These are phyloP conservation scores for Solea solea DNA, from an alignment of 2,113 vertebrate species.

Conservation along the genomic window DNA sequence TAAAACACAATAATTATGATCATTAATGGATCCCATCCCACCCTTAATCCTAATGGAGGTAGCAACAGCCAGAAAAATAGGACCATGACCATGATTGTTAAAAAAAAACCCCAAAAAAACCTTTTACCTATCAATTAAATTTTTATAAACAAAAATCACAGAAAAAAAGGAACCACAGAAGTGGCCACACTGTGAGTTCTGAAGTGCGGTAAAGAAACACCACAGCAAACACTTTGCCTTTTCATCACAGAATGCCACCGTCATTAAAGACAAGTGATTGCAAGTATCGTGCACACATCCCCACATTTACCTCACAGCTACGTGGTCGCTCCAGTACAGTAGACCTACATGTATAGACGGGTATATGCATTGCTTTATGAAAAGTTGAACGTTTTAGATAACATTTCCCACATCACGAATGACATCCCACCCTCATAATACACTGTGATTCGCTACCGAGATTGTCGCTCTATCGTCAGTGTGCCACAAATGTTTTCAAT, in stretches of 20 bases:
- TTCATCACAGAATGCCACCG: conserved; percentile 31
- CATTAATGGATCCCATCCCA: too few relatives aligned
- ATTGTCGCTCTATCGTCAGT: conserved; percentile 32
- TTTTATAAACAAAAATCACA: conserved; percentile 25
- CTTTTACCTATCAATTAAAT: neutral
- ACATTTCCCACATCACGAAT: neutral
- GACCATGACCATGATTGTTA: neutral
- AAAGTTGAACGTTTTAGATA: too few relatives aligned
- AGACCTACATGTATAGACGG: neutral
- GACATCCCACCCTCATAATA: neutral
- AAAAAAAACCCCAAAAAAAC: neutral
- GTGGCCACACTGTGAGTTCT: conserved; percentile 17
- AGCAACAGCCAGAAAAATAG: too few relatives aligned
- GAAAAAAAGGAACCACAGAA: conserved; percentile 31
- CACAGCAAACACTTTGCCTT: conserved; percentile 37
- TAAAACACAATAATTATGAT: too few relatives aligned
- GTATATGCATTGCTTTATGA: too few relatives aligned
- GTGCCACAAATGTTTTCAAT: conserved; percentile 56
- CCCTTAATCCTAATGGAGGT: too few relatives aligned
- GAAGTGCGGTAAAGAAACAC: conserved; percentile 30
- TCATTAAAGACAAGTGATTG: conserved; percentile 39
- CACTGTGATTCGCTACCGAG: conserved; percentile 4
- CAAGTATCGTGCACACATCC: conserved; percentile 1
- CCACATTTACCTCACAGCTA: conserved; percentile 5
- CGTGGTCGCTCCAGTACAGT: neutral